Evolutionary conservation across 2,797 vertebrate species (phyloP), one percentile per base, ranked within the genome.

Genomic region (Botia kubotai): DNA sequence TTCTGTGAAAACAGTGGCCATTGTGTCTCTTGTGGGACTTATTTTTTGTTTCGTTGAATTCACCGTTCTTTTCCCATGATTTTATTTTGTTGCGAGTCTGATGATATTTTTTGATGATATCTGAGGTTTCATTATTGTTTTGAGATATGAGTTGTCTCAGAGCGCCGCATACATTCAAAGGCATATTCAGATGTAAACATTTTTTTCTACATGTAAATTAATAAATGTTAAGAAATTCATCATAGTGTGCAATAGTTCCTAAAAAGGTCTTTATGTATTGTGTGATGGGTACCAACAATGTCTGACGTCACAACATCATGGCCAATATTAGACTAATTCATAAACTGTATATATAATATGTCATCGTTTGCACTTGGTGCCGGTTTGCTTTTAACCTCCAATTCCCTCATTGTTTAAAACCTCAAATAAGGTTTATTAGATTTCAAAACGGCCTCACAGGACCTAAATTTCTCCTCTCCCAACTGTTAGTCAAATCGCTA

Each of bases 1-100:
- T 98, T 98, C 96, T 96, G 91, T 97, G 97, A 97, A 98, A 98
- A 97, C 96, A 90, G 80, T 87, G 85, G 86, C 88, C 86, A 87
- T 86, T 83, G 84, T 65, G 92, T 95, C 93, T 95, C 93, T 94
- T 93, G 89, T 93, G 94, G 93, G 94, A 95, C 94, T 91, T 77
- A 82, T 80, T 81, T 87, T 77, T 87, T 87, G 84, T 88, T 82
- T 75, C 75, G 16, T 46, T 46, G 10, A 33, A 67, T 72, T 53
- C 29, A 66, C 21, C 13, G 13, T 67, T 66, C 4, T 69, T 82
- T 83, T 79, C 83, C 82, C 71, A 36, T 83, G 80, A 72, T 90
- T 85, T 90, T 90, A 85, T 92, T 93, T 93, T 92, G 85, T 90
- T 92, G 92, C 57, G 57, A 85, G 83, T 53, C 77, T 72, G 69